phyloP scores from a whole-genome alignment of 2,797 vertebrate genomes.

The Enteromius fasciolatus region DNA sequence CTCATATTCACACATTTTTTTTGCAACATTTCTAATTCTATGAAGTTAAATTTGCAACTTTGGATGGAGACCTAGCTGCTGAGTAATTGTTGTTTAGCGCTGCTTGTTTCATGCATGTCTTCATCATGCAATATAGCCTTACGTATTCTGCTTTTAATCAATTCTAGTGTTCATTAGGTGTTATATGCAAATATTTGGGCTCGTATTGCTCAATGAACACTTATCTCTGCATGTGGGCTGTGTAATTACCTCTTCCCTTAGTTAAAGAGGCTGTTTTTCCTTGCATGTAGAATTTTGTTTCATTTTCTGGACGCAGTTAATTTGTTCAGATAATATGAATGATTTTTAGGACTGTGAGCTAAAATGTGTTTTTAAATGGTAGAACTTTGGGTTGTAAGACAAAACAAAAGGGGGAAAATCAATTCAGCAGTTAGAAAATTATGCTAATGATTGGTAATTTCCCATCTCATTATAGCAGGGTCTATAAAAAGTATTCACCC shows the following conservation, averaged over 20 bases:
- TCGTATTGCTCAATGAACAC: background rate
- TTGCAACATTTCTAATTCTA: background rate
- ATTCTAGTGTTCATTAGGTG: background rate
- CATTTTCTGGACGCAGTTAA: constrained; percentile 15
- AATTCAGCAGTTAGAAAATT: constrained; percentile 7
- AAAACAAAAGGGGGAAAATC: background rate
- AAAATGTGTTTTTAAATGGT: background rate
- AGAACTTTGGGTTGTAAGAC: background rate
- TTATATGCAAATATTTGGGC: constrained; percentile 22
- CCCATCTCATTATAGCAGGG: background rate
- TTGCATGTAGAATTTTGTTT: constrained; percentile 15
- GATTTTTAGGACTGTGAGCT: constrained; percentile 4
- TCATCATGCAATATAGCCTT: background rate
- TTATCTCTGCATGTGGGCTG: constrained; percentile 10
- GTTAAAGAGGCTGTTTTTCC: constrained; percentile 1
- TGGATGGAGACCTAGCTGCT: background rate
- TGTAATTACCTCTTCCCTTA: constrained; percentile 31
- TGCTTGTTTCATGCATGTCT: background rate
- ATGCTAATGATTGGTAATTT: background rate
- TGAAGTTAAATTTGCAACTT: background rate
- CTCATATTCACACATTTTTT: background rate
- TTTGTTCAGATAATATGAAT: constrained; percentile 21
- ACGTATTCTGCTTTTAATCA: background rate
- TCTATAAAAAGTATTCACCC: background rate
- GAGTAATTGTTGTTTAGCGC: background rate